phyloP scores from a whole-genome alignment of 2,888 invertebrate species.

The Entomobrya proxima region DNA sequence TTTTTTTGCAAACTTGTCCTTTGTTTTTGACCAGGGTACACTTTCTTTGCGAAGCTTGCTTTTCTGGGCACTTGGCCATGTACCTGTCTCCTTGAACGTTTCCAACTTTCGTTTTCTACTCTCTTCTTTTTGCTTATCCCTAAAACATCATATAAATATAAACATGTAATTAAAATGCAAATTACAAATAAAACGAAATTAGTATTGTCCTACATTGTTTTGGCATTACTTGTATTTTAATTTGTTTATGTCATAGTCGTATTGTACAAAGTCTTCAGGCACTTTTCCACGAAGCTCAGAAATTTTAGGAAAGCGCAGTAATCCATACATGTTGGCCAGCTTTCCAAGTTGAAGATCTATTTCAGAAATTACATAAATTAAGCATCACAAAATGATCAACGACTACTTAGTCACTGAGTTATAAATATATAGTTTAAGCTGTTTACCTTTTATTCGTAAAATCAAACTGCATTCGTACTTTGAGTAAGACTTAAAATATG shows the following conservation, averaged over 20 bases:
- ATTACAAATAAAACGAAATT: too few species aligned
- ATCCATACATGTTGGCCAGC: constrained; percentile 91
- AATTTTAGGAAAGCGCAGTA: constrained; percentile 95
- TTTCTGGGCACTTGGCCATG: constrained; percentile 84
- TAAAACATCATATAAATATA: too few species aligned
- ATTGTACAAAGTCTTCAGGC: constrained; percentile 79
- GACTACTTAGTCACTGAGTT: background rate
- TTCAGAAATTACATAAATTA: background rate
- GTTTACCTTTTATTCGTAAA: constrained; percentile 86
- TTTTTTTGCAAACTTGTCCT: constrained; percentile 78
- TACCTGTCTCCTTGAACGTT: constrained; percentile 85
- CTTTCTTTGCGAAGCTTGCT: constrained; percentile 80
- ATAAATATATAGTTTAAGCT: background rate
- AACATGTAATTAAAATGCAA: too few species aligned
- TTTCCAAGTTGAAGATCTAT: constrained; percentile 88
- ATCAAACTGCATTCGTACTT: constrained; percentile 97
- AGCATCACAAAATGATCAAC: background rate
- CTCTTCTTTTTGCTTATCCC: constrained; percentile 86
- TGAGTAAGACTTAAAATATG: constrained; percentile 93
- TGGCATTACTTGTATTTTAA: constrained; percentile 83
- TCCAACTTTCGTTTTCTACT: constrained; percentile 85
- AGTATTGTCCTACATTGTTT: too few species aligned
- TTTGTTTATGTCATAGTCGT: constrained; percentile 85
- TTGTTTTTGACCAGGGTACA: constrained; percentile 81
- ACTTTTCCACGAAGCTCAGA: constrained; percentile 89